Evolutionary conservation across 2,113 vertebrate genomes (phyloP), one percentile per base, ranked within the genome.

Genomic region (Microcebus ravelobensis): DNA sequence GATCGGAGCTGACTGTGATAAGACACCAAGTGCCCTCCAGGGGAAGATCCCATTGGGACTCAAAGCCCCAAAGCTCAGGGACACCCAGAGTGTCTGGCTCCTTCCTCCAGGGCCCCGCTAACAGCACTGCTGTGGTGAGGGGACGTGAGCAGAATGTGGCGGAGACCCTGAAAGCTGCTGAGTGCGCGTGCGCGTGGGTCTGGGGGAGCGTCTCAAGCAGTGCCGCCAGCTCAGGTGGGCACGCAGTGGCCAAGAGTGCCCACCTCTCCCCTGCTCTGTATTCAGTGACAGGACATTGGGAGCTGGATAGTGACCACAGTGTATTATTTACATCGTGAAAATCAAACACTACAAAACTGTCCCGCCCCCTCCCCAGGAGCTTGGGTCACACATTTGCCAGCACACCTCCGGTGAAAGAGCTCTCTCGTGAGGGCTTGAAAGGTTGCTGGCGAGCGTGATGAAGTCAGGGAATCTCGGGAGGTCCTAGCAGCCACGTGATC

Each of bases 111-210:
- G n/a, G 82, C 1, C 71, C 65, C 27, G 27, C 36, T 45, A 39
- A n/a, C 0, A 27, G 12, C 0, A 1, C 48, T 67, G 39, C 3
- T 68, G 29, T 4, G 14, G 18, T 1, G 18, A 65, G 1, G 21
- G 67, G 36, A 17, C 25, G 10, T 25, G 23, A 79, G 36, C 39
- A 39, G 36, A 67, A 61, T 6, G 34, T 71, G 67, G 6, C 27
- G 7, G 50, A 8, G 48, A 45, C 36, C 29, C 59, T 14, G 34
- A 27, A 89, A 70, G 82, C 11, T 91, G n/a, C 14, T 55, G 42
- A 17, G 34, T 23, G 23, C 2, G 8, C 10, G 34, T 23, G 23
- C 2, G 8, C 10, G 17, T 31, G 9, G 6, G 5, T 13, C 17
- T 23, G 13, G 34, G 14, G 34, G 31, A 34, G 61, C n/a, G 23